phyloP scores from a whole-genome alignment of 2,797 vertebrate genomes.

The Pseudotriccus pelzelni region DNA sequence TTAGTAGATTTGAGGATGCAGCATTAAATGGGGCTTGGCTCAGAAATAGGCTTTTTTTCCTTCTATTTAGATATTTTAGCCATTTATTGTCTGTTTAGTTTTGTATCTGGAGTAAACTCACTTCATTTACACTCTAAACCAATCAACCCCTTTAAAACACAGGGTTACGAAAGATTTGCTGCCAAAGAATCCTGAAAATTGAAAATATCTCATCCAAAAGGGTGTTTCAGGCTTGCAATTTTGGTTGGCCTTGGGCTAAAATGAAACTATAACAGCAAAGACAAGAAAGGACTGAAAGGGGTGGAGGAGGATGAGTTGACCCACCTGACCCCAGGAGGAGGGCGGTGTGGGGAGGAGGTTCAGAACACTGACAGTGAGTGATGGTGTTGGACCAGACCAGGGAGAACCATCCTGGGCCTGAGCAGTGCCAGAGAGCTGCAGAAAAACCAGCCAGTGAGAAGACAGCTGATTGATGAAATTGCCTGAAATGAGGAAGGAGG shows the following conservation, averaged over 20 bases:
- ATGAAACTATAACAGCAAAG: neutral
- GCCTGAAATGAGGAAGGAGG: neutral
- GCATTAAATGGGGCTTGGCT: neutral
- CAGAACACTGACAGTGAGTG: neutral
- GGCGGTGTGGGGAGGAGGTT: neutral
- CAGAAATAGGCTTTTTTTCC: neutral
- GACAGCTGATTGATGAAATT: neutral
- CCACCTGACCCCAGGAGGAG: accelerated
- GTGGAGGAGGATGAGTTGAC: neutral
- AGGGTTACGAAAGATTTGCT: neutral
- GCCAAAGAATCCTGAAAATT: neutral
- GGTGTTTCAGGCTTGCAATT: neutral
- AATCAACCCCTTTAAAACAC: neutral
- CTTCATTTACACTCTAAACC: neutral
- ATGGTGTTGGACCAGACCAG: neutral
- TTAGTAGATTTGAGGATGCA: neutral
- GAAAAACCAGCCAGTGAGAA: neutral
- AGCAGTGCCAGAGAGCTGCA: neutral
- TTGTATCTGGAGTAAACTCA: neutral
- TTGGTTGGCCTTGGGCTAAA: neutral
- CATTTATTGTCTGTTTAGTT: neutral
- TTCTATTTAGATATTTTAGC: neutral
- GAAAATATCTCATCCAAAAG: neutral
- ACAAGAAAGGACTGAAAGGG: neutral
- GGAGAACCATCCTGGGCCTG: neutral